These are phyloP conservation scores for Plectropomus leopardus DNA, from an alignment of 2,113 vertebrate genomes.

Conservation along the genomic window DNA sequence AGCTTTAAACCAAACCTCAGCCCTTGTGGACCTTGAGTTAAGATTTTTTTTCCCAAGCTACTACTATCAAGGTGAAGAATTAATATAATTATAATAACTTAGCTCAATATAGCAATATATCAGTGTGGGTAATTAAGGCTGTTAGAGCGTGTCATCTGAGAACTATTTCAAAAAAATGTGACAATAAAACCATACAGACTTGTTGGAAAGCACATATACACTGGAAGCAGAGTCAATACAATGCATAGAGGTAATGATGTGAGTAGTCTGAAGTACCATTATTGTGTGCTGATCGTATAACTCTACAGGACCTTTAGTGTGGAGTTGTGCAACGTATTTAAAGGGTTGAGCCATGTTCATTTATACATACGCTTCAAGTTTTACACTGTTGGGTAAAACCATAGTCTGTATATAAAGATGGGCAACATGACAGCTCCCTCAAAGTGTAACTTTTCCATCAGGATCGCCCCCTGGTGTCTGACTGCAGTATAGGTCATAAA, in stretches of 20 bases:
- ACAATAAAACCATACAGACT: neutral
- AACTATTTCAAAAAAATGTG: neutral
- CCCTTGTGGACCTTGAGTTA: neutral
- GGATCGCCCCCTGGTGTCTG: no score
- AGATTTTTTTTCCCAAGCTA: neutral
- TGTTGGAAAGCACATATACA: neutral
- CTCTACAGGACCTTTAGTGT: neutral
- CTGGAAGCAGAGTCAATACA: neutral
- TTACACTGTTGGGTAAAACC: no score
- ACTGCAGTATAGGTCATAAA: no score
- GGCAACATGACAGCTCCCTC: no score
- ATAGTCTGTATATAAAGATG: no score
- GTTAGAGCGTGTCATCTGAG: neutral
- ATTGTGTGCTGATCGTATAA: neutral
- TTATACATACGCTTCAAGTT: neutral
- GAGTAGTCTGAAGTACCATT: neutral
- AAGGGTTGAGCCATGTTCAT: neutral
- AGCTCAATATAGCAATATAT: neutral
- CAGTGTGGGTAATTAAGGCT: neutral
- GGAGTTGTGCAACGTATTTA: neutral
- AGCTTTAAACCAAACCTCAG: neutral
- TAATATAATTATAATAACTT: no score
- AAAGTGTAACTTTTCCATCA: no score
- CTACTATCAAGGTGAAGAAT: neutral
- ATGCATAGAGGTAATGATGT: conserved; percentile 1